Evolutionary conservation across 2,113 vertebrate genomes (phyloP).

Genomic region (Psophia crepitans): DNA sequence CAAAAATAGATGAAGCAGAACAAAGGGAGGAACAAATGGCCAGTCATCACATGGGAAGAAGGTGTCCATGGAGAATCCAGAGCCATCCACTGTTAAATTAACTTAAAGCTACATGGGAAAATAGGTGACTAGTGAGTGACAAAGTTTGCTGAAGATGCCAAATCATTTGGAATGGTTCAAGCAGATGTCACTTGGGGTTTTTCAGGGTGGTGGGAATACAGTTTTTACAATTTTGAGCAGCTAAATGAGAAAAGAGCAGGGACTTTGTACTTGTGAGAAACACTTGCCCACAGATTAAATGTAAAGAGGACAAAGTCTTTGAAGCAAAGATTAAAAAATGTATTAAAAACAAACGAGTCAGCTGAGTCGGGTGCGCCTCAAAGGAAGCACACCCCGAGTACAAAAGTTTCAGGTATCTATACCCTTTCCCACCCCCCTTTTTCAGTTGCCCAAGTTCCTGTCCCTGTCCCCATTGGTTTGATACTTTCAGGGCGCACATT

Average conservation of each 20-base stretch:
- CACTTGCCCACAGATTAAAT: too few species aligned
- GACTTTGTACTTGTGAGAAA: too few species aligned
- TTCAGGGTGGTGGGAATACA: background rate
- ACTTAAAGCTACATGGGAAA: background rate
- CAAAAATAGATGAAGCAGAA: background rate
- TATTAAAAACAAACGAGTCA: too few species aligned
- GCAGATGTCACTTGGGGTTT: background rate
- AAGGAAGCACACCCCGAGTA: too few species aligned
- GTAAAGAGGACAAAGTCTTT: too few species aligned
- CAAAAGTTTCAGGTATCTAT: too few species aligned
- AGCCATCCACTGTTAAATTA: background rate
- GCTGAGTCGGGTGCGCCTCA: too few species aligned
- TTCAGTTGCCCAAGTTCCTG: too few species aligned
- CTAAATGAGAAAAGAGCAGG: background rate
- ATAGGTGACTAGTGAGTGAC: background rate
- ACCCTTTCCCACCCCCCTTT: too few species aligned
- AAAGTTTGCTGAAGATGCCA: background rate
- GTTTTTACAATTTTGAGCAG: background rate
- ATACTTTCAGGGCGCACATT: too few species aligned
- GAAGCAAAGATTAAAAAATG: too few species aligned
- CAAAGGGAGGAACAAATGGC: background rate
- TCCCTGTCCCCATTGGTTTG: too few species aligned
- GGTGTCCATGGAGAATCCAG: background rate
- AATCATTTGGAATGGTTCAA: background rate
- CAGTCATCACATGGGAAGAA: background rate